A percentile compares a stretch with the other conserved stretches of the same genome.
These are phyloP conservation scores for Lutjanus campechanus DNA, from an alignment of 2,797 vertebrate species.

Conservation along the genomic window DNA sequence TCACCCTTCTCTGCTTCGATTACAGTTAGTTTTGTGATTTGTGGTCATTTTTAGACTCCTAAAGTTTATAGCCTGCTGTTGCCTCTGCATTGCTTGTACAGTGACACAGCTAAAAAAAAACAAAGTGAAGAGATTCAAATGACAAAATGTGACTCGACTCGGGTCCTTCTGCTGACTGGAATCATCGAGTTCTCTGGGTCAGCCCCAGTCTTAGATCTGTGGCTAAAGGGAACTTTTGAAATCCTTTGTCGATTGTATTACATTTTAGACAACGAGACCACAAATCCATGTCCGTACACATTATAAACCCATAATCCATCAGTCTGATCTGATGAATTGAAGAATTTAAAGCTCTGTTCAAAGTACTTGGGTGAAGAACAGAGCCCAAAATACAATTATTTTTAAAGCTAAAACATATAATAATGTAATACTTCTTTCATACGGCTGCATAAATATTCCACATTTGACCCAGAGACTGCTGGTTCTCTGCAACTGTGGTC, in stretches of 20 bases:
- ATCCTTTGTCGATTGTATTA: background rate
- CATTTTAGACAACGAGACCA: background rate
- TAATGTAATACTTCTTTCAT: background rate
- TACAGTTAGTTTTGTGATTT: too few species aligned
- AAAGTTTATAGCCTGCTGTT: too few species aligned
- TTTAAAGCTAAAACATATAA: constrained; percentile 72
- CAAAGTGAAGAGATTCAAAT: too few species aligned
- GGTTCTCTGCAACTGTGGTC: background rate
- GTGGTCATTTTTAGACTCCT: too few species aligned
- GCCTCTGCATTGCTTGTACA: too few species aligned
- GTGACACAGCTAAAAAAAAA: too few species aligned
- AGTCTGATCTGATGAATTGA: background rate
- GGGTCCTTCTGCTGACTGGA: too few species aligned
- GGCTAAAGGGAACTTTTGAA: background rate
- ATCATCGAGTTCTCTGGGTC: too few species aligned
- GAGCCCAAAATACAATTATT: constrained; percentile 73
- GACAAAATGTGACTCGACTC: too few species aligned
- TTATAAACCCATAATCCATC: background rate
- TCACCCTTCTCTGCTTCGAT: too few species aligned
- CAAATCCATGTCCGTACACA: background rate
- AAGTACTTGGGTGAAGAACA: constrained; percentile 73
- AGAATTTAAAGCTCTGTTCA: constrained; percentile 9
- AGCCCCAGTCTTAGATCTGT: background rate
- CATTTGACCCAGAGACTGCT: background rate
- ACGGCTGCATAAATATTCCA: background rate